Evolutionary conservation across 2,888 invertebrate genomes (phyloP), one percentile per base, ranked within the genome.

Genomic region (Bombylius major): DNA sequence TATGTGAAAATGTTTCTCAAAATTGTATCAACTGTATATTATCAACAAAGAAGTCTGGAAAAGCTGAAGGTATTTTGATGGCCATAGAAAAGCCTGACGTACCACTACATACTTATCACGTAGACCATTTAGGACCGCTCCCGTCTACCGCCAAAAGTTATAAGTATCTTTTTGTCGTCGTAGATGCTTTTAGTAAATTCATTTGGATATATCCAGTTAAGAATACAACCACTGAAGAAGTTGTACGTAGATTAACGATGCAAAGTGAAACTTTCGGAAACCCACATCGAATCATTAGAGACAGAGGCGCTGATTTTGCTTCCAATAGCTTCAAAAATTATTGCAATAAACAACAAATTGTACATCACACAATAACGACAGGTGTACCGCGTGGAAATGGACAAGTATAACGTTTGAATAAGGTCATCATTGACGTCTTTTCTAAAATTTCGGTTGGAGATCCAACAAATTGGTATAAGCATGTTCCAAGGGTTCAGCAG

Each of bases 381-480:
- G 62, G 69, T n/a, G 57, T 70, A 5, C 68, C 71, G 12, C 50
- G 69, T 49, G 66, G 67, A 31, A 71, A 72, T 57, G 70, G 70
- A 0, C 70, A 72, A 56, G 66, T 66, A 0, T 67, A 71, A 52
- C 59, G 67, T 7, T 57, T 68, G 4, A 69, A 71, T 57, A 56
- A 63, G 8, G 66, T 60, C 5, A 64, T 71, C 5, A 42, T 47
- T 6, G 9, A 67, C 1, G 54, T 69, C 6, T 46, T 71, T 8
- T 64, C 69, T 1, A 71, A 71, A 53, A 44, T 72, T 11, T 62
- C 66, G n/a, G 55, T 66, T 3, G 64, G 65, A 12, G 63, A 69
- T n/a, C 66, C 66, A 1, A 56, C 57, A 39, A 45, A 54, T 5
- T 55, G 42, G 45, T 55, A 45, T 36, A 50, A 45, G 12, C 5